phyloP scores from a whole-genome alignment of 2,888 invertebrate species.

The Nomada goodeniana region DNA sequence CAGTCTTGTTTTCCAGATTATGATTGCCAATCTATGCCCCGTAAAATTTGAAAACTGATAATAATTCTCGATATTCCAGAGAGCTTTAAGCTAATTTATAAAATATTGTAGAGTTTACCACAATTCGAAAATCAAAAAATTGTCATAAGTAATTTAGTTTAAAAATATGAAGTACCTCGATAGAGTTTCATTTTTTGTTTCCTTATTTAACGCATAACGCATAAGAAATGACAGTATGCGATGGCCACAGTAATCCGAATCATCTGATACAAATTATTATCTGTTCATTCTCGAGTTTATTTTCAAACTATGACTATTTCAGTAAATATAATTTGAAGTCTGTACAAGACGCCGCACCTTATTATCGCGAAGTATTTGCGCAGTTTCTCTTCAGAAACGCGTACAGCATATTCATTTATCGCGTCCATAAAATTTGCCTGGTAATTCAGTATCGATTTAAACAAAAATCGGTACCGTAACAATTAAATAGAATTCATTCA shows the following conservation, averaged over 20 bases:
- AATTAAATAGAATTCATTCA: not conserved
- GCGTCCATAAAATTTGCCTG: conserved; percentile 8
- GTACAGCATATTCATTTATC: conserved; percentile 60
- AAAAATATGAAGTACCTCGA: not conserved
- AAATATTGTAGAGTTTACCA: not conserved
- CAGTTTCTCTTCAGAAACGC: conserved; percentile 68
- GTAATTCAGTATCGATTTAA: conserved; percentile 14
- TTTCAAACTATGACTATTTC: conserved; percentile 10
- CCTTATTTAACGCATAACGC: not conserved
- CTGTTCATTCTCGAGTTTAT: not conserved
- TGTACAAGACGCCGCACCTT: conserved; percentile 30
- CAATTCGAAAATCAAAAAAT: not conserved
- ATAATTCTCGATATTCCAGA: not conserved
- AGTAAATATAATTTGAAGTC: conserved; percentile 56
- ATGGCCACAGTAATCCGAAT: not conserved
- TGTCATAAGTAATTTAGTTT: no score
- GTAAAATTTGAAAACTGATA: not conserved
- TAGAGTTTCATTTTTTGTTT: not conserved
- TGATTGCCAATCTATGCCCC: not conserved
- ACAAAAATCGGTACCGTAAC: not conserved
- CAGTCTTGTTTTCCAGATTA: not conserved
- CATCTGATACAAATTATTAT: not conserved
- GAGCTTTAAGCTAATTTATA: not conserved
- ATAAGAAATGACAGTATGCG: not conserved
- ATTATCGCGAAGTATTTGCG: conserved; percentile 49